Evolutionary conservation across 2,888 invertebrate genomes (phyloP), one percentile per base, ranked within the genome.

Genomic region (Monoplex corrugatus): DNA sequence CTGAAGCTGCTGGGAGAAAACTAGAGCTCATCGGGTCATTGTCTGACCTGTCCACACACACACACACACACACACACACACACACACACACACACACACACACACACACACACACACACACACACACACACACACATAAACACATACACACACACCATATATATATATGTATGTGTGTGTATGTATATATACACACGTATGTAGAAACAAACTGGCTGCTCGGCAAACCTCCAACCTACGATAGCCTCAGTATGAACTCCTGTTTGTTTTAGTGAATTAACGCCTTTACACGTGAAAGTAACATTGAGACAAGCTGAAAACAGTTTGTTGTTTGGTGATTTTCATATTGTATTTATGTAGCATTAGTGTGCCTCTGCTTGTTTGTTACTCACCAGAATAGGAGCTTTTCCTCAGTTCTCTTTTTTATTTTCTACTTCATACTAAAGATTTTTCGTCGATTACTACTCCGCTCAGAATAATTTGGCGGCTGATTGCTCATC

Each of bases 1-100:
- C n/a, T n/a, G n/a, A n/a, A n/a, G n/a, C n/a, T n/a, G n/a, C n/a
- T n/a, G n/a, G n/a, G n/a, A n/a, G n/a, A 87, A 38, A 87, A 63
- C 35, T 72, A 87, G 68, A 87, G 35, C 63, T 40, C 63, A 38
- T 72, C 87, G 68, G 35, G n/a, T n/a, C n/a, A n/a, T n/a, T n/a
- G n/a, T n/a, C n/a, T 72, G 40, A 45, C 43, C 0, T 5, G 72
- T 38, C 38, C 38, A 75, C 44, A 28, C 75, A 75, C 75, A 75
- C 75, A 75, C 44, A 75, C 75, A 75, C 44, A 87, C 43, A 75
- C 44, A 87, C 75, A 40, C 44, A 87, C 80, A 80, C 50, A 87
- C 80, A 87, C 50, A 87, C 80, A 87, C 50, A 87, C 87, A 87
- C 50, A 87, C 87, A 87, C 50, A 38, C 87, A 87, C 50, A 87